A percentile compares a stretch with the other conserved stretches of the same genome.
These are phyloP conservation scores for Actinia tenebrosa DNA, from an alignment of 64 coral and sea anemone genomes.

Conservation along the genomic window DNA sequence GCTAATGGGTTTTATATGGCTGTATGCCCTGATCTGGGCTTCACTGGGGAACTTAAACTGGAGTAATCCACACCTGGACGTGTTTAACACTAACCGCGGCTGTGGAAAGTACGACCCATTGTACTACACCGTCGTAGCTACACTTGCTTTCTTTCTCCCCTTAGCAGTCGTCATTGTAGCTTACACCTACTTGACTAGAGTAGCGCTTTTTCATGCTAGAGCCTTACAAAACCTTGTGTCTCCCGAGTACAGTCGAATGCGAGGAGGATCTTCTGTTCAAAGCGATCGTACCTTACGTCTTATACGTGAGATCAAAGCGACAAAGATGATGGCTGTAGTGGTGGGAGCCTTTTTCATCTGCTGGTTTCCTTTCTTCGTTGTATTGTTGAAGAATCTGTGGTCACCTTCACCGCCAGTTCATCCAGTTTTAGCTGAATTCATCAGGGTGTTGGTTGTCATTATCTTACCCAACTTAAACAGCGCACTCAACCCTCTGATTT, in stretches of 20 bases:
- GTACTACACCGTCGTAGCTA: conserved; percentile 68
- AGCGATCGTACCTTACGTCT: conserved; percentile 18
- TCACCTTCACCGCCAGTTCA: not conserved
- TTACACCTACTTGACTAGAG: conserved; percentile 69
- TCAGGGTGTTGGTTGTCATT: conserved; percentile 28
- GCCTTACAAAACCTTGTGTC: conserved; percentile 25
- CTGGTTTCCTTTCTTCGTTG: conserved; percentile 81
- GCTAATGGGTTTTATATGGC: conserved; percentile 65
- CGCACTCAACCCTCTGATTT: conserved; percentile 64
- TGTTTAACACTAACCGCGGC: conserved; percentile 12
- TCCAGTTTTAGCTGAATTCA: conserved; percentile 25
- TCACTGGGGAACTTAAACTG: conserved; percentile 66
- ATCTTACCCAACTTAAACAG: conserved; percentile 81
- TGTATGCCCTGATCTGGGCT: conserved; percentile 49
- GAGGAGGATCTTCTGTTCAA: not conserved
- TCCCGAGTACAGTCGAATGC: conserved; percentile 12
- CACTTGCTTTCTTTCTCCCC: conserved; percentile 60
- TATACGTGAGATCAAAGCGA: conserved; percentile 60
- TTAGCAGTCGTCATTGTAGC: conserved; percentile 46
- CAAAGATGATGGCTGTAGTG: conserved; percentile 81
- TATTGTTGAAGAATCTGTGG: conserved; percentile 62
- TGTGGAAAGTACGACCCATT: conserved; percentile 62
- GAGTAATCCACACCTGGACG: conserved; percentile 21
- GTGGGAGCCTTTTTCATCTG: conserved; percentile 60
- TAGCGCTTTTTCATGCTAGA: conserved; percentile 38